Conservation (phyloP, 2,113 vertebrate species). For the Saguinus imperator region DNA sequence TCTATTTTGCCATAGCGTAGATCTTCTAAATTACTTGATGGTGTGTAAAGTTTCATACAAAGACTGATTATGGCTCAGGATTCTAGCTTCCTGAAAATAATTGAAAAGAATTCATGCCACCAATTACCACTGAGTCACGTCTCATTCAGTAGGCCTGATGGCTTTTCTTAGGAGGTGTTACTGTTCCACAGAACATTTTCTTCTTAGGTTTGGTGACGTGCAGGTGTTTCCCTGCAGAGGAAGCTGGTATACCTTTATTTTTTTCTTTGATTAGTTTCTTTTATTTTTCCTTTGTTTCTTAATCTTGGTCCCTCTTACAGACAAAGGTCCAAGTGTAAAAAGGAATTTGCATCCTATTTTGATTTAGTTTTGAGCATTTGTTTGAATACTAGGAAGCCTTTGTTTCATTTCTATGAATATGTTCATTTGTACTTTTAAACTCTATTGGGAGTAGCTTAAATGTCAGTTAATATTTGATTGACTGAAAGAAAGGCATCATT, state of each 20-base stretch:
- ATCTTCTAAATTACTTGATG: conserved; percentile 2
- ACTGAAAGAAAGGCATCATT: not conserved
- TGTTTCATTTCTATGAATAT: conserved; percentile 29
- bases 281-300: not conserved
- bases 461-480: not conserved
- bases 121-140: not conserved
- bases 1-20: not conserved
- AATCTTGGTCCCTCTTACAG: not conserved
- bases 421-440: not conserved
- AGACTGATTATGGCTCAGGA: not conserved
- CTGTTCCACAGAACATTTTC: not conserved
- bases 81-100: not conserved
- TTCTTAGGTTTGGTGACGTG: not conserved
- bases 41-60: conserved; percentile 6
- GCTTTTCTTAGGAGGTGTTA: conserved; percentile 8
- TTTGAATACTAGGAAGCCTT: not conserved
- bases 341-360: not conserved
- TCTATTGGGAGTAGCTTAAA: not conserved
- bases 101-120: not conserved
- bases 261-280: no score
- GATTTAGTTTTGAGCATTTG: not conserved
- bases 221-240: not conserved
- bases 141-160: not conserved
- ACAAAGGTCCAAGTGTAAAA: not conserved
- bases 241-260: not conserved